phyloP scores from a whole-genome alignment of 2,888 invertebrate species.

The Steinernema carpocapsae region DNA sequence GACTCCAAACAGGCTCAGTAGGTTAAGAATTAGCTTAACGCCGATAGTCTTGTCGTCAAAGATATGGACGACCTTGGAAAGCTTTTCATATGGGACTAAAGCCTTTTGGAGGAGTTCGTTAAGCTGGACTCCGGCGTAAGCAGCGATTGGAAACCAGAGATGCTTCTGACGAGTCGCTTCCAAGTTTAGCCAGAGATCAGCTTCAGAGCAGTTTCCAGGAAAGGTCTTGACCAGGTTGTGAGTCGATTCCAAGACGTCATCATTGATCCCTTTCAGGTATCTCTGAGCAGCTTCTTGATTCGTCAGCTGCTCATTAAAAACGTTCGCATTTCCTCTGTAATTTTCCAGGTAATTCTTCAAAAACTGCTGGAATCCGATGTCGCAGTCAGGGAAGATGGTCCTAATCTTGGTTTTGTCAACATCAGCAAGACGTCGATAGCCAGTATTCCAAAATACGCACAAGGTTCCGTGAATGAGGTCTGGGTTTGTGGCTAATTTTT shows the following conservation, averaged over 20 bases:
- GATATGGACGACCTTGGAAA: not conserved
- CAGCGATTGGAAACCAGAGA: not conserved
- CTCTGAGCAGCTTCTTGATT: not conserved
- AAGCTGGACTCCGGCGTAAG: not conserved
- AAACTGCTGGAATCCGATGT: not conserved
- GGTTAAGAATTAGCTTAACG: not conserved
- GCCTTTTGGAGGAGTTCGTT: not conserved
- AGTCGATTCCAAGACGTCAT: not conserved
- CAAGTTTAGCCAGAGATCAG: constrained; percentile 4
- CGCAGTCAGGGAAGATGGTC: not conserved
- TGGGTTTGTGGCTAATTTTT: too few species aligned
- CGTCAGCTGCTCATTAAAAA: not conserved
- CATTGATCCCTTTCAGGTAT: not conserved
- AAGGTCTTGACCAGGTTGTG: not conserved
- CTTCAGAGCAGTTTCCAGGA: not conserved
- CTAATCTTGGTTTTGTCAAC: not conserved
- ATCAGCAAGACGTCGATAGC: not conserved
- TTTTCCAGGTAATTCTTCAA: not conserved
- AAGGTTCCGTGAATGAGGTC: not conserved
- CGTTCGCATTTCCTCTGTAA: not conserved
- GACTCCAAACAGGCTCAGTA: not conserved
- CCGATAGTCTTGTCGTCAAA: not conserved
- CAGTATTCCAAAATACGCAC: not conserved
- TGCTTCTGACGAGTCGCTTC: not conserved
- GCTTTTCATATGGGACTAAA: not conserved